These are phyloP conservation scores for Thalassaphorura encarpata DNA, from an alignment of 1,140 invertebrate species.

Conservation along the genomic window DNA sequence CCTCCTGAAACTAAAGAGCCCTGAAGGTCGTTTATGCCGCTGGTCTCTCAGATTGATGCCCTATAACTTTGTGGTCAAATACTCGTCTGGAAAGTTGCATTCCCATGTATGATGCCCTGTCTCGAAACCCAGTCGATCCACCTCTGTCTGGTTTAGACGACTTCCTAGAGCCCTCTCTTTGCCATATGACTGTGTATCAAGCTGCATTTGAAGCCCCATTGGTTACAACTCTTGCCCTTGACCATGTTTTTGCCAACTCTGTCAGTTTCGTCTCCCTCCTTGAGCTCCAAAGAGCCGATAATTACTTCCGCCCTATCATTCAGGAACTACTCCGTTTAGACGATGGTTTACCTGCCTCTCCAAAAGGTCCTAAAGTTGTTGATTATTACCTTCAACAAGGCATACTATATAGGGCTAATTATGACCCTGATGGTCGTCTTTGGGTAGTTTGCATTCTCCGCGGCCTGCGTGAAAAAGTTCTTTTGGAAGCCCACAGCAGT, in stretches of 20 bases:
- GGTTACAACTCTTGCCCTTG: background rate
- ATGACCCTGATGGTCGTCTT: background rate
- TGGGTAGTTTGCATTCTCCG: conserved; percentile 12
- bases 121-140: conserved; percentile 9
- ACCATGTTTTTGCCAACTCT: background rate
- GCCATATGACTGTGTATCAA: background rate
- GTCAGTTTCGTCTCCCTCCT: too few relatives aligned
- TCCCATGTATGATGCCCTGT: conserved; percentile 11
- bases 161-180: background rate
- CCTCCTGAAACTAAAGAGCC: conserved; percentile 3
- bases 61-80: conserved; percentile 4
- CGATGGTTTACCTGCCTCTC: background rate
- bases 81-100: background rate
- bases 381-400: conserved; percentile 2
- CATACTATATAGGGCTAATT: conserved; percentile 6
- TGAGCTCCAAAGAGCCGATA: too few relatives aligned
- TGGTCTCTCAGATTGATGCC: conserved; percentile 3
- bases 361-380: too few relatives aligned
- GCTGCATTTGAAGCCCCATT: background rate
- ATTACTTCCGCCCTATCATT: too few relatives aligned
- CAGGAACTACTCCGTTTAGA: background rate
- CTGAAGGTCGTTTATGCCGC: background rate
- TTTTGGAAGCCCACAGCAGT: background rate
- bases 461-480: background rate
- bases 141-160: background rate